These are phyloP conservation scores for Tricholaema leucomelas DNA, from an alignment of 2,113 vertebrate species.

Conservation along the genomic window DNA sequence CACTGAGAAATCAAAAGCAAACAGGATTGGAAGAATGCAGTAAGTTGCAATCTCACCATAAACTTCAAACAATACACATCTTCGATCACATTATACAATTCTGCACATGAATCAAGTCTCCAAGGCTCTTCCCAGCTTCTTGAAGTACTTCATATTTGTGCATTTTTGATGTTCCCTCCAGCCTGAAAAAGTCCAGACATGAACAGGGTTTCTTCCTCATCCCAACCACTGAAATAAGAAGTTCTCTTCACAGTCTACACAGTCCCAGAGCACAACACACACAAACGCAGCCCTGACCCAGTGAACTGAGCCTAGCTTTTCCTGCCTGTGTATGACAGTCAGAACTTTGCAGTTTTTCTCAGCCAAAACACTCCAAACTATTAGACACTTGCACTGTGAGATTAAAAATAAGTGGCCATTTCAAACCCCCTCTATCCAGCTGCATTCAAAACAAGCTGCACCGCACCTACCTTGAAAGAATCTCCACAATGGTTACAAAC, in stretches of 20 bases:
- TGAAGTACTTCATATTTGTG: not conserved
- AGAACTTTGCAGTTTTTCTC: not conserved
- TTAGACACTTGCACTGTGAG: not conserved
- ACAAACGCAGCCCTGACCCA: not conserved
- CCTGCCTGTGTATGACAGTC: fast-evolving
- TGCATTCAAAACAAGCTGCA: not conserved
- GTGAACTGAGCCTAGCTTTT: not conserved
- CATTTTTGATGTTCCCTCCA: not conserved
- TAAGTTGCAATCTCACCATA: not conserved
- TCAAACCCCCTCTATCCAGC: not conserved
- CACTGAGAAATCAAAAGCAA: not conserved
- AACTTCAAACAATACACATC: not conserved
- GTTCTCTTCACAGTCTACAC: not conserved
- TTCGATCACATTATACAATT: not conserved
- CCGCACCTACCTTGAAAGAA: not conserved
- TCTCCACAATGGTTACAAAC: not conserved
- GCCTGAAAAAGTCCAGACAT: not conserved
- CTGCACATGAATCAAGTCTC: not conserved
- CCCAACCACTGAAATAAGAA: not conserved
- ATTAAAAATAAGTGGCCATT: not conserved
- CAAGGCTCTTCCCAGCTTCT: not conserved
- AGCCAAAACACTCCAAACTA: not conserved
- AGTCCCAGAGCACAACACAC: not conserved
- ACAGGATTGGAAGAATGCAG: not conserved
- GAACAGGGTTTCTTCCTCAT: not conserved